Evolutionary conservation across 2,113 vertebrate genomes (phyloP).

Genomic region (Saiga tatarica): DNA sequence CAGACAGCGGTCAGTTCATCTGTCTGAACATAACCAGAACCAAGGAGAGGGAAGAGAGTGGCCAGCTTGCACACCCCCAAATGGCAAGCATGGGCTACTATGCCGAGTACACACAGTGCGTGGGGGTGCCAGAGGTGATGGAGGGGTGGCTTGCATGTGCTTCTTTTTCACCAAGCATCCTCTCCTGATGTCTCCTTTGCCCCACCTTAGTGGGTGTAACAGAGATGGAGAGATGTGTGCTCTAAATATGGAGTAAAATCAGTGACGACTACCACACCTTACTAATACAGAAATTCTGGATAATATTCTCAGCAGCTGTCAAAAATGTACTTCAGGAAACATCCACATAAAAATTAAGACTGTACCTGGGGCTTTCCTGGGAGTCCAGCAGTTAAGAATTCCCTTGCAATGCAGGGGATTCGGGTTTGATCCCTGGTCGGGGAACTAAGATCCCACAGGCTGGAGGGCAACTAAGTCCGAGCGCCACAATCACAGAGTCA

Average conservation of each 20-base stretch:
- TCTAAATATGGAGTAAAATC: fast-evolving
- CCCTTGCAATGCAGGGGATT: not conserved
- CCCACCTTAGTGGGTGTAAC: fast-evolving
- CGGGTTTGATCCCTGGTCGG: not conserved
- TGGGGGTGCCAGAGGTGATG: fast-evolving
- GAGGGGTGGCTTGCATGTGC: fast-evolving
- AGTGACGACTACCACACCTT: fast-evolving
- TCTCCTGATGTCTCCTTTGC: fast-evolving
- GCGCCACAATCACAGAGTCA: not conserved
- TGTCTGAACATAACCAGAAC: not conserved
- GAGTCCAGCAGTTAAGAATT: not conserved
- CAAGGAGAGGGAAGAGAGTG: fast-evolving
- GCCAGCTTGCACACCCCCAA: fast-evolving
- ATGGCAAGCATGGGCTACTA: not conserved
- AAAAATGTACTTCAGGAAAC: not conserved
- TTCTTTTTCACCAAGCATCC: not conserved
- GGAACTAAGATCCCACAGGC: not conserved
- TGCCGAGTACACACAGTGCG: fast-evolving
- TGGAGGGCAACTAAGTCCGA: not conserved
- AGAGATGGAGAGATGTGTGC: fast-evolving
- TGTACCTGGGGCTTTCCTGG: not conserved
- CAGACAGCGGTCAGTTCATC: not conserved
- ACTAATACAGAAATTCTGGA: no score
- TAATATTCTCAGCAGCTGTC: not conserved
- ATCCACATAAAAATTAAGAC: not conserved